phyloP scores from a whole-genome alignment of 2,888 invertebrate genomes.

The Pammene aurita region DNA sequence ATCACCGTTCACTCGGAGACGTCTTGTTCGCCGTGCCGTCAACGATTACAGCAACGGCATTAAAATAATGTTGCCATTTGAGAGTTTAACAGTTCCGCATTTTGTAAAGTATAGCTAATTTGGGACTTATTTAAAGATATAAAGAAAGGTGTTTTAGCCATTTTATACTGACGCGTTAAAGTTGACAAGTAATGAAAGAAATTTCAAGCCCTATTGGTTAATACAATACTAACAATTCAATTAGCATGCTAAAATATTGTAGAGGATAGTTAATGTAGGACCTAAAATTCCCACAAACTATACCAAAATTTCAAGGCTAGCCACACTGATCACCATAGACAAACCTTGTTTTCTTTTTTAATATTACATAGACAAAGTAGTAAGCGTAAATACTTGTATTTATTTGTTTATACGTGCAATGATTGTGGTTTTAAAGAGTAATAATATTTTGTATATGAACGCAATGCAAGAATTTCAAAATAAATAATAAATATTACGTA shows the following conservation, averaged over 20 bases:
- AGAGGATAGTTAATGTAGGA: too few species aligned
- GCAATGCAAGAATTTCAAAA: background rate
- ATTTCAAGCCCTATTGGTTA: too few species aligned
- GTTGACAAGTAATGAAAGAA: too few species aligned
- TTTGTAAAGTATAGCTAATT: background rate
- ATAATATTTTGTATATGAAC: background rate
- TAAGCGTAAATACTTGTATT: too few species aligned
- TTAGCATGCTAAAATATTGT: too few species aligned
- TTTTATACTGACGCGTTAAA: too few species aligned
- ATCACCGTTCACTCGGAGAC: slow-evolving; percentile 58
- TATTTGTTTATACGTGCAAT: background rate
- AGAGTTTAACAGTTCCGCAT: background rate
- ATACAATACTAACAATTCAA: too few species aligned
- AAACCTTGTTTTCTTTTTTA: background rate
- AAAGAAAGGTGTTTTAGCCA: too few species aligned
- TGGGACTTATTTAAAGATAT: too few species aligned
- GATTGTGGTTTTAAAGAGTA: too few species aligned
- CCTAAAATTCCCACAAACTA: background rate
- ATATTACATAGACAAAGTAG: slow-evolving; percentile 8
- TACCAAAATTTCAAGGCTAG: background rate
- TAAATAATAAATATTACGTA: background rate
- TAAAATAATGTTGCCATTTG: slow-evolving; percentile 34
- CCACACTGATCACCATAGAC: slow-evolving; percentile 4
- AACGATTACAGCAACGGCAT: slow-evolving; percentile 38
- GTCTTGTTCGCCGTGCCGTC: slow-evolving; percentile 57